These are phyloP conservation scores for Pseudorasbora parva DNA, from an alignment of 2,113 vertebrate species.

Conservation along the genomic window DNA sequence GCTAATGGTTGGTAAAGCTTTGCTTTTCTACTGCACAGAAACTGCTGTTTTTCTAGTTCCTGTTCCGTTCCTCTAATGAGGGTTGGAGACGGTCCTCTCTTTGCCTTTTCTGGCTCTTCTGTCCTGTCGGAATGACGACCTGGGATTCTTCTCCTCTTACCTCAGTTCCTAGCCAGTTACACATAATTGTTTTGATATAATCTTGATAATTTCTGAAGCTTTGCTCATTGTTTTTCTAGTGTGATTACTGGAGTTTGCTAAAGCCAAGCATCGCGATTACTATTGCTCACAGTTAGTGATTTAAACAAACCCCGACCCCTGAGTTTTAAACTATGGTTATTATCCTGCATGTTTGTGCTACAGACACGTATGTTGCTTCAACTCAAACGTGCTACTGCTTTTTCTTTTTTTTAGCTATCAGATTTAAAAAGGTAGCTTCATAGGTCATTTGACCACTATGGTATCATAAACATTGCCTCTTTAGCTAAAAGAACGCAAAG, in stretches of 20 bases:
- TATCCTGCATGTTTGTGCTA: neutral
- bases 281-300: conserved; percentile 1
- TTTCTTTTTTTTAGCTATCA: neutral
- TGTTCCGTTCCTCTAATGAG: neutral
- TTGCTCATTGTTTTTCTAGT: neutral
- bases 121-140: neutral
- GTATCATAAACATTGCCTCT: neutral
- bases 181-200: neutral
- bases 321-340: neutral
- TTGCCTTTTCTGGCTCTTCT: conserved; percentile 11
- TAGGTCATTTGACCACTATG: no score
- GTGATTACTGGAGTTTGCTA: neutral
- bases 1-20: neutral
- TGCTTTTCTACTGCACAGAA: neutral
- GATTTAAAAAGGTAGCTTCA: neutral
- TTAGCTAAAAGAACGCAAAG: neutral
- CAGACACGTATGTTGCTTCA: neutral
- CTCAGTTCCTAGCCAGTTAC: neutral
- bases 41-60: conserved; percentile 5
- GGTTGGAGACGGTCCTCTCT: neutral
- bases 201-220: neutral
- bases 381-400: neutral
- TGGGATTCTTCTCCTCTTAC: neutral
- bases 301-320: neutral
- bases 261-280: conserved; percentile 8